Evolutionary conservation across 1,140 invertebrate genomes (phyloP).

Genomic region (Nasonia longicornis): DNA sequence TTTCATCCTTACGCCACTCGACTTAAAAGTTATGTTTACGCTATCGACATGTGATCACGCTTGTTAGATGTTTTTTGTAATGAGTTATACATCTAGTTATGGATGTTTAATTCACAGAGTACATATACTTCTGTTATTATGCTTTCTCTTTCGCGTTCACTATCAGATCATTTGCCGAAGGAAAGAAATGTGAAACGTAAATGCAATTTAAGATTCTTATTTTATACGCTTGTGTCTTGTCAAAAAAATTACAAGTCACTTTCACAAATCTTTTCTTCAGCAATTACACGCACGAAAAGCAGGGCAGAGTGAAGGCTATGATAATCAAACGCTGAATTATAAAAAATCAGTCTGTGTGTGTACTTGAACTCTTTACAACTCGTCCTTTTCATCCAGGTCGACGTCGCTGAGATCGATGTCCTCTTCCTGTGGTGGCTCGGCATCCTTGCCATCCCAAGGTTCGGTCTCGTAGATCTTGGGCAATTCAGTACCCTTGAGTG

Average conservation of each 20-base stretch:
- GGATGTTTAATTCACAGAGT: background rate
- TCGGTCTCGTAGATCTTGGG: constrained; percentile 81
- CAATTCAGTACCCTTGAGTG: constrained; percentile 87
- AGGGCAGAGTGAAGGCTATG: background rate
- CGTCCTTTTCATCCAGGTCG: constrained; percentile 88
- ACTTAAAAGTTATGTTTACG: background rate
- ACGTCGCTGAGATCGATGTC: constrained; percentile 94
- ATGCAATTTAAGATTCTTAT: background rate
- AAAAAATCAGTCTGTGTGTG: constrained; percentile 31
- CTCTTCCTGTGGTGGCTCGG: constrained; percentile 88
- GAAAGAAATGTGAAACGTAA: background rate
- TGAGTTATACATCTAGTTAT: constrained; percentile 7
- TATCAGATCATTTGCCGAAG: background rate
- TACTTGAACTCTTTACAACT: constrained; percentile 73
- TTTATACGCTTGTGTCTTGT: background rate
- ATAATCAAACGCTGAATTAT: background rate
- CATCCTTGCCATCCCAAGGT: constrained; percentile 98
- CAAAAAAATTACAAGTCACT: background rate
- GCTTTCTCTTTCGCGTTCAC: background rate
- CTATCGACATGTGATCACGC: background rate
- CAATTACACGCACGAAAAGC: background rate
- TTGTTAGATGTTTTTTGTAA: background rate
- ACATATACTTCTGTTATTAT: background rate
- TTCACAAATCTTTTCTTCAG: constrained; percentile 3
- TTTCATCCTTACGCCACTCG: background rate